These are phyloP conservation scores for Mythimna albipuncta DNA, from an alignment of 2,888 invertebrate species.

Conservation along the genomic window DNA sequence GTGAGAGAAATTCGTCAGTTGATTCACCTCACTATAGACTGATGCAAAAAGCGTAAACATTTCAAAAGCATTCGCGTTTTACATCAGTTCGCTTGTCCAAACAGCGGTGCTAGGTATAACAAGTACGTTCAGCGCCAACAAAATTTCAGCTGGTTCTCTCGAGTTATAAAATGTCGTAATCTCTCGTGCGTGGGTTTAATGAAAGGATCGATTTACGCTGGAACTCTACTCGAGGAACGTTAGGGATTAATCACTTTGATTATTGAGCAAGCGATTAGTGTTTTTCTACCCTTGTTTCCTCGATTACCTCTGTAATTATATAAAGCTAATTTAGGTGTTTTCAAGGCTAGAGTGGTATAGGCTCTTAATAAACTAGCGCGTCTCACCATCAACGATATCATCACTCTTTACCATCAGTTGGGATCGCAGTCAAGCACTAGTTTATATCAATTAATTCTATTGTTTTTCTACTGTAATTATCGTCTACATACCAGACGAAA, in stretches of 20 bases:
- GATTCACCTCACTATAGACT: slow-evolving; percentile 62
- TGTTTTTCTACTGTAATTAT: slow-evolving; percentile 10
- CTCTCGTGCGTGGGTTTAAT: slow-evolving; percentile 64
- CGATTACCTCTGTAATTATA: slow-evolving; percentile 7
- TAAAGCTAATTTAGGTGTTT: neutral
- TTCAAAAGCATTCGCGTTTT: slow-evolving; percentile 74
- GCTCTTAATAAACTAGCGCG: too few species aligned
- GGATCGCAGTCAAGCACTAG: too few species aligned
- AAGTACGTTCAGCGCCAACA: slow-evolving; percentile 69
- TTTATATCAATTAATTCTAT: too few species aligned
- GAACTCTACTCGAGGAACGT: slow-evolving; percentile 45
- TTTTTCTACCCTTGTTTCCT: slow-evolving; percentile 22
- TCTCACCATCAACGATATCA: too few species aligned
- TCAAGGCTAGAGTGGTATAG: too few species aligned
- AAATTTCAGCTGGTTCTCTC: slow-evolving; percentile 65
- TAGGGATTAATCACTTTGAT: slow-evolving; percentile 59
- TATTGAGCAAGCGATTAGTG: slow-evolving; percentile 34
- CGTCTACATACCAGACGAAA: slow-evolving; percentile 1
- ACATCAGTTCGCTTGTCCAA: slow-evolving; percentile 79
- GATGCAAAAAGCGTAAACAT: slow-evolving; percentile 77
- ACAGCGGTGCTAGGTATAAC: slow-evolving; percentile 73
- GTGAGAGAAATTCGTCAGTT: slow-evolving; percentile 54
- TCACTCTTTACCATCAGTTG: too few species aligned
- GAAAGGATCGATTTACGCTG: slow-evolving; percentile 63
- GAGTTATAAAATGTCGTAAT: slow-evolving; percentile 64